Percentiles rank a stretch among this genome's conserved stretches.
Evolutionary conservation across 2,888 invertebrate species (phyloP).

Genomic region (Ornithoptera priamus): DNA sequence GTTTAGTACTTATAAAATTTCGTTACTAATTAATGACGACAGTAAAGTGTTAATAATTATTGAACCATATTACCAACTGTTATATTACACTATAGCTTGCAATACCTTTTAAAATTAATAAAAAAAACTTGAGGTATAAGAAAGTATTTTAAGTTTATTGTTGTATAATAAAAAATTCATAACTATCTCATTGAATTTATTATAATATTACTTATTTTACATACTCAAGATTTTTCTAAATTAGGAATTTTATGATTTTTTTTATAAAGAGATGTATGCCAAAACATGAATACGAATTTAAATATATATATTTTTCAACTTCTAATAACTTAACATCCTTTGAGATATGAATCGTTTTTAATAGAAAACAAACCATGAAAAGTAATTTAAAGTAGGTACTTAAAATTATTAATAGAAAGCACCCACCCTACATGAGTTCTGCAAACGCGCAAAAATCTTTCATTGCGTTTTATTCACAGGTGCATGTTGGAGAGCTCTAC

Average conservation of each 20-base stretch:
- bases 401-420: conserved; percentile 24
- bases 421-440: conserved; percentile 11
- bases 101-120: neutral
- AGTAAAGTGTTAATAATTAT: neutral
- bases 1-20: neutral
- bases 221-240: no score
- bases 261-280: no score
- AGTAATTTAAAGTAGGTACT: conserved; percentile 18
- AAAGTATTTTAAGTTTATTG: neutral
- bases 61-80: neutral
- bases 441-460: conserved; percentile 20
- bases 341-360: neutral
- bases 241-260: no score
- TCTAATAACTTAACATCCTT: no score
- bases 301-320: no score
- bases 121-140: neutral
- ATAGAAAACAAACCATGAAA: neutral
- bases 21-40: neutral
- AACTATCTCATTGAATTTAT: no score
- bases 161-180: no score
- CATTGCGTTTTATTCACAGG: conserved; percentile 22
- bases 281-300: no score
- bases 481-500: conserved; percentile 15
- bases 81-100: neutral
- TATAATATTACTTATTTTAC: no score